phyloP scores from a whole-genome alignment of 2,888 invertebrate genomes.

The Pollenia labialis region DNA sequence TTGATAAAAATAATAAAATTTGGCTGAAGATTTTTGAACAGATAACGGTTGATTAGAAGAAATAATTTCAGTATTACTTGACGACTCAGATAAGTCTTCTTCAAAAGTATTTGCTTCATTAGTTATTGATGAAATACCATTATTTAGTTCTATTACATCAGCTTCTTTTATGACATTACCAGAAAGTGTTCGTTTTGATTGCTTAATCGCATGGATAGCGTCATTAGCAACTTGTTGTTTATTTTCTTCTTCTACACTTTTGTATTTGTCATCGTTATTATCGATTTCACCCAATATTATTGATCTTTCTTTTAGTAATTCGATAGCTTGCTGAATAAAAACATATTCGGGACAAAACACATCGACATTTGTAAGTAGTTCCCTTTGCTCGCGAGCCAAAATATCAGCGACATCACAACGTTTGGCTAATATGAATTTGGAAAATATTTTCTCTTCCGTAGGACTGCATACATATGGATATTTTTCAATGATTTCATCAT shows the following conservation, averaged over 20 bases:
- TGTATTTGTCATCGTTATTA: conserved; percentile 50
- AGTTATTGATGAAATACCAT: neutral
- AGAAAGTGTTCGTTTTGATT: conserved; percentile 23
- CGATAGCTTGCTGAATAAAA: conserved; percentile 93
- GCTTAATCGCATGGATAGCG: conserved; percentile 15
- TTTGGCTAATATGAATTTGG: conserved; percentile 90
- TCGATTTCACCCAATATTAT: conserved; percentile 77
- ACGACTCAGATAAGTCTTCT: conserved; percentile 8
- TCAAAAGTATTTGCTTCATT: conserved; percentile 22
- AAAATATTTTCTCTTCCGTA: conserved; percentile 84
- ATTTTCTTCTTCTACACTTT: conserved; percentile 14
- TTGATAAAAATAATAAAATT: conserved; percentile 84
- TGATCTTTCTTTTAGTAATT: conserved; percentile 85
- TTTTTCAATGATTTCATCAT: conserved; percentile 71
- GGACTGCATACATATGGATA: conserved; percentile 85
- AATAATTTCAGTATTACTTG: neutral
- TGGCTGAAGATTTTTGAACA: conserved; percentile 85
- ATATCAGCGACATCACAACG: conserved; percentile 88
- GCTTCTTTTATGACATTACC: neutral
- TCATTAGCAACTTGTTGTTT: neutral
- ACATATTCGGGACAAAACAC: conserved; percentile 92
- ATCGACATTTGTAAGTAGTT: conserved; percentile 88
- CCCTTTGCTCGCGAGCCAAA: conserved; percentile 89
- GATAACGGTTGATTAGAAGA: conserved; percentile 68
- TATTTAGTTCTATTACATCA: neutral